phyloP scores from a whole-genome alignment of 2,113 vertebrate species.

The Malurus alboscapulatus region DNA sequence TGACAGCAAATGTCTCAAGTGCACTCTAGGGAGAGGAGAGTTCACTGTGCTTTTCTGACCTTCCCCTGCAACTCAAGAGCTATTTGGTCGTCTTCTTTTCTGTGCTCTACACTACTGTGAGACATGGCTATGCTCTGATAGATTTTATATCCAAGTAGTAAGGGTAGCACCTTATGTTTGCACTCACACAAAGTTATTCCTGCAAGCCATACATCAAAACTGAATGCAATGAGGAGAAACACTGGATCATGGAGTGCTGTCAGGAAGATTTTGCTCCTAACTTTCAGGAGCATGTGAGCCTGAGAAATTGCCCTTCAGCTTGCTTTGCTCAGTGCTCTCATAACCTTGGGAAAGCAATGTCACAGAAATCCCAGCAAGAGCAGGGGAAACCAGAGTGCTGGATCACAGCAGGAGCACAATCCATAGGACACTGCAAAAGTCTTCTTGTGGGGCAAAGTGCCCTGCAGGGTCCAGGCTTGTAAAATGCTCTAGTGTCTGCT shows the following conservation, averaged over 20 bases:
- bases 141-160: neutral
- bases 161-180: neutral
- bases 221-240: neutral
- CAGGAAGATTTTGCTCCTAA: neutral
- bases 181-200: neutral
- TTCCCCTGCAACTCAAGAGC: neutral
- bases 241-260: neutral
- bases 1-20: neutral
- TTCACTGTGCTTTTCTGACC: neutral
- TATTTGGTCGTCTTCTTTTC: neutral
- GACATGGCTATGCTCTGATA: neutral
- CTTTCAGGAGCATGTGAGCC: neutral
- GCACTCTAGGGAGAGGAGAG: neutral
- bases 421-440: neutral
- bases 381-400: neutral
- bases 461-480: neutral
- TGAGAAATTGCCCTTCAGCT: neutral
- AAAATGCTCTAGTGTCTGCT: neutral
- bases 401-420: neutral
- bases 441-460: neutral
- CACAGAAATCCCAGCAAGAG: neutral
- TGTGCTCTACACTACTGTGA: neutral
- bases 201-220: neutral
- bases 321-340: neutral
- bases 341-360: neutral